Percentiles rank a stretch among this genome's conserved stretches.
Conservation (phyloP, 2,888 invertebrate genomes). For the Argyresthia albistria region DNA sequence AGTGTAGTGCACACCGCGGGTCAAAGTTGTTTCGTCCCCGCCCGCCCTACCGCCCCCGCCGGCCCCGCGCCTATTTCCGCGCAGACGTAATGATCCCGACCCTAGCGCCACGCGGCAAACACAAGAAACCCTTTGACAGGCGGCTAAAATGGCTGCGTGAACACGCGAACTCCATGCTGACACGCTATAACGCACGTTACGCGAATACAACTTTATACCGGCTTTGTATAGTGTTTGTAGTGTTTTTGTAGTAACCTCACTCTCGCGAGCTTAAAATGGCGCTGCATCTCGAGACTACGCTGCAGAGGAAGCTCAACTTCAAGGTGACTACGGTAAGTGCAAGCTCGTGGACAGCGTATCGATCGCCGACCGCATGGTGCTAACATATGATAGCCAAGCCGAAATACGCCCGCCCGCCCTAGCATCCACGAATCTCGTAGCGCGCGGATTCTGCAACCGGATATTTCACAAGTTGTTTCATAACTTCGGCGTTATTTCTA, state of each 20-base stretch:
- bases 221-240: constrained; percentile 47
- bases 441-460: background rate
- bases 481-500: no score
- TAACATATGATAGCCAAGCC: constrained; percentile 56
- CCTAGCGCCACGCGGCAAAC: constrained; percentile 43
- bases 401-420: background rate
- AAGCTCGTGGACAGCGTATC: constrained; percentile 46
- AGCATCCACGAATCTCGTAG: background rate
- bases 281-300: constrained; percentile 63
- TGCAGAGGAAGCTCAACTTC: constrained; percentile 69
- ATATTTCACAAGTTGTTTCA: background rate
- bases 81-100: constrained; percentile 56
- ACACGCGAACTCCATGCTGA: constrained; percentile 60
- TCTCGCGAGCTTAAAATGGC: constrained; percentile 34
- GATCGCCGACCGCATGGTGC: constrained; percentile 54
- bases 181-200: constrained; percentile 46
- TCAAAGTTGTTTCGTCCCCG: constrained; percentile 3
- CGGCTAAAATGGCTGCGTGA: constrained; percentile 67
- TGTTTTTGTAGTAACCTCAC: constrained; percentile 30
- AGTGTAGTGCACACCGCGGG: constrained; percentile 11
- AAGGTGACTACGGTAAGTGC: constrained; percentile 71
- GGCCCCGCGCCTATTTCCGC: constrained; percentile 36
- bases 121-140: constrained; percentile 44
- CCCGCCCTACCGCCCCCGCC: constrained; percentile 10
- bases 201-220: constrained; percentile 49